Conservation (phyloP, 1,140 invertebrate genomes). For the Pogonus chalceus region DNA sequence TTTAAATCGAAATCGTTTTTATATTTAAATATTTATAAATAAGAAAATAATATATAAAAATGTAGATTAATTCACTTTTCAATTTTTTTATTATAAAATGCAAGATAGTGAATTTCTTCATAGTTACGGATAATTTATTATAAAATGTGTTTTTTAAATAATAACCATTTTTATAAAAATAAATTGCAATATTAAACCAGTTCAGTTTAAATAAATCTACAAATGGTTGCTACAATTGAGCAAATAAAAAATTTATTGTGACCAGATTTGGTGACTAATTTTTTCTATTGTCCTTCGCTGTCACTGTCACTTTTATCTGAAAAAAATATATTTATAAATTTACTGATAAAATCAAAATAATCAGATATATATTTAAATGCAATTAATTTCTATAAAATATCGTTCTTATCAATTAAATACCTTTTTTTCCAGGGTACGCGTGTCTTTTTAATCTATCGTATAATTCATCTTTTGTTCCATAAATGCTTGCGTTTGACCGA, state of each 20-base stretch:
- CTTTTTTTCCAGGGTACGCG: slow-evolving; percentile 93
- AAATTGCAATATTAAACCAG: too few species aligned
- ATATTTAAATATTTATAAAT: too few species aligned
- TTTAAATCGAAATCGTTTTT: too few species aligned
- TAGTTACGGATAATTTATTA: too few species aligned
- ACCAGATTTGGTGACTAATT: background rate
- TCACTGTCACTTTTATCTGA: slow-evolving; percentile 86
- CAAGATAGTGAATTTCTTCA: too few species aligned
- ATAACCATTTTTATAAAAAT: too few species aligned
- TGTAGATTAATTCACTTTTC: too few species aligned
- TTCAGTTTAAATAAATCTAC: too few species aligned
- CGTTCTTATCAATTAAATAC: slow-evolving; percentile 36
- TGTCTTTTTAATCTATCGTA: slow-evolving; percentile 92
- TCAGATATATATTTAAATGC: slow-evolving; percentile 6
- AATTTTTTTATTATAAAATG: too few species aligned
- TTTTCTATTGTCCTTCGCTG: slow-evolving; percentile 50
- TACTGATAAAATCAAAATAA: slow-evolving; percentile 9
- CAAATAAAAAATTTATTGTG: background rate
- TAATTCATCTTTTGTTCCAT: slow-evolving; percentile 90
- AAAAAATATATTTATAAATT: slow-evolving; percentile 31
- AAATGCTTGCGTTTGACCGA: slow-evolving; percentile 84
- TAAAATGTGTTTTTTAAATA: too few species aligned
- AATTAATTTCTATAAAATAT: background rate
- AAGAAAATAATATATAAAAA: too few species aligned
- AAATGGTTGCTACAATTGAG: background rate